Evolutionary conservation across 2,797 vertebrate genomes (phyloP).

Genomic region (Zenarchopterus dispar): DNA sequence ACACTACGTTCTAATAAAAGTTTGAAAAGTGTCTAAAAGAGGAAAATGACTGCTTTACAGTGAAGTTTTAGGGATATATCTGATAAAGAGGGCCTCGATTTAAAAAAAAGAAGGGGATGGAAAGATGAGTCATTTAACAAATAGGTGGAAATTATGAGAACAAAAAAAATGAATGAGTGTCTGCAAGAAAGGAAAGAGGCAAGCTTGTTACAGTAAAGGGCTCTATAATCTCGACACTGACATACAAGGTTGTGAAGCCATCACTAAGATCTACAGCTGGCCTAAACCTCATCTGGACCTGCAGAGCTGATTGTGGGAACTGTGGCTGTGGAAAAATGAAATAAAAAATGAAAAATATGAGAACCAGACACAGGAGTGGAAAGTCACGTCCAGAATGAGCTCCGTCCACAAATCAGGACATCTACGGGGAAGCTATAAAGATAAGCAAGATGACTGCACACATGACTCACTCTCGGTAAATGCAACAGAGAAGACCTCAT

Average conservation of each 20-base stretch:
- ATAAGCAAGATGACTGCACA: slow-evolving; percentile 15
- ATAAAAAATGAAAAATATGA: slow-evolving; percentile 48
- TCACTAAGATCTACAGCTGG: slow-evolving; percentile 55
- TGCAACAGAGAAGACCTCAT: not conserved
- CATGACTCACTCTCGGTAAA: not conserved
- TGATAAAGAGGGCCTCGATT: slow-evolving; percentile 48
- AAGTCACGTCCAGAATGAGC: slow-evolving; percentile 12
- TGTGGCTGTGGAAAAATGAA: slow-evolving; percentile 49
- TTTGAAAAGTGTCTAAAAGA: slow-evolving; percentile 52
- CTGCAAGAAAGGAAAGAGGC: slow-evolving; percentile 23
- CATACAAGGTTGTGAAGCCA: slow-evolving; percentile 29
- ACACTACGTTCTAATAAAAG: slow-evolving; percentile 41
- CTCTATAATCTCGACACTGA: slow-evolving; percentile 32
- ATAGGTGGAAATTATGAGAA: slow-evolving; percentile 41
- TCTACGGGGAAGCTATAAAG: slow-evolving; percentile 6
- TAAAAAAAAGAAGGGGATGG: slow-evolving; percentile 45
- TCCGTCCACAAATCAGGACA: slow-evolving; percentile 16
- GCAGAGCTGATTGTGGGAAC: slow-evolving; percentile 40
- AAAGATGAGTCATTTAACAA: slow-evolving; percentile 58
- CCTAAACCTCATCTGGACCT: slow-evolving; percentile 29
- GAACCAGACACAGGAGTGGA: slow-evolving; percentile 49
- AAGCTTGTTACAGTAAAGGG: slow-evolving; percentile 27
- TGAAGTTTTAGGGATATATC: slow-evolving; percentile 35
- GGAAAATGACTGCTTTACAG: slow-evolving; percentile 27
- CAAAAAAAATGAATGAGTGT: slow-evolving; percentile 24